Evolutionary conservation across 2,888 invertebrate species (phyloP), one percentile per base, ranked within the genome.

Genomic region (Drosophila borealis): DNA sequence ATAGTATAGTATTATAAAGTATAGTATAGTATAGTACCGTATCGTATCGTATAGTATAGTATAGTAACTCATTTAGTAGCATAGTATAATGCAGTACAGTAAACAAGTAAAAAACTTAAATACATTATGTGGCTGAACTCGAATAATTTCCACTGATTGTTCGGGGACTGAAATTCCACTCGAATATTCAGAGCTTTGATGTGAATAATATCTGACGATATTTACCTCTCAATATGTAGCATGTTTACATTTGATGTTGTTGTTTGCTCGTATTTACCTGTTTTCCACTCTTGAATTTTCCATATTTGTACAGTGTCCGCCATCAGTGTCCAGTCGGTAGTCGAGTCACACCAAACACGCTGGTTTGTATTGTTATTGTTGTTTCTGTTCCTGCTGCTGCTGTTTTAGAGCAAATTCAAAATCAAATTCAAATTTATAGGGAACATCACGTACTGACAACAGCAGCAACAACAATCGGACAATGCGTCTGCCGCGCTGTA

Each of bases 371-470:
- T 54, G 46, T 42, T 45, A 51, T 53, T 53, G 29, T 53, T 73
- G 71, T 68, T 70, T 25, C 61, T 56, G 55, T 45, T 63, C 29
- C 29, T 72, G 54, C 65, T 79, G 82, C 78, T 86, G 78, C 73
- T 76, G 81, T 80, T 88, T 77, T 81, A 66, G 81, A 79, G 69
- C 83, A 88, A 88, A 88, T 83, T 83, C 78, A 77, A 89, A 80
- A 89, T 88, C 81, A 81, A 88, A 84, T 89, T 89, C 78, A 84
- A 85, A 87, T 82, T 87, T 79, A 81, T 81, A 75, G 77, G 73
- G 74, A 91, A 90, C 84, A 91, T 91, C 90, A 90, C 90, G 91
- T 90, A 90, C 86, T 59, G 80, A 74, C 80, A 78, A 80, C 77
- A 77, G 49, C 74, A 74, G 62, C 61, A 64, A 60, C 63, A 74